Conservation (phyloP, 35 echinoderm and acorn worm genomes). For the Heliocidaris erythrogramma region DNA sequence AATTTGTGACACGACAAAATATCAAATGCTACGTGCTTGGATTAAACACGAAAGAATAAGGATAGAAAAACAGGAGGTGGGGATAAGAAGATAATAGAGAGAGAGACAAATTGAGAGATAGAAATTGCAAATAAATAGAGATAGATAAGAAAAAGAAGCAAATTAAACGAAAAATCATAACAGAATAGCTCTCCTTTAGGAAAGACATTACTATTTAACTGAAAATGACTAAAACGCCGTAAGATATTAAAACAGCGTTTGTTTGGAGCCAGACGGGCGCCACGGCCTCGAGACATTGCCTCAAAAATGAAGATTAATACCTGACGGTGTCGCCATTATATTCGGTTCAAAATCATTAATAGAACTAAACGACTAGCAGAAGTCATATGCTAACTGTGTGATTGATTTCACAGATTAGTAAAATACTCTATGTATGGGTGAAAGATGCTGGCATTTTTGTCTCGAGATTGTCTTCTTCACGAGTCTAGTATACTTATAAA, state of each 20-base stretch:
- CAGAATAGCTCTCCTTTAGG: background rate
- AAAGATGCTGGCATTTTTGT: no score
- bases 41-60: no score
- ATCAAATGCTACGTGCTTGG: no score
- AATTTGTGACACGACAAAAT: no score
- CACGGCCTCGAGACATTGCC: background rate
- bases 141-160: background rate
- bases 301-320: background rate
- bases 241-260: background rate
- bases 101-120: background rate
- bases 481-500: no score
- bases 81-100: no score
- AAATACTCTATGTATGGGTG: background rate
- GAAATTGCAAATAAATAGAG: background rate
- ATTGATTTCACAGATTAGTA: background rate
- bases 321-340: background rate
- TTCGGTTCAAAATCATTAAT: background rate
- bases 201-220: background rate
- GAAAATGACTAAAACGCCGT: background rate
- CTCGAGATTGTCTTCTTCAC: no score
- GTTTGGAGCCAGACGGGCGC: background rate
- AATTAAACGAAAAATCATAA: background rate
- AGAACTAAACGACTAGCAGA: background rate
- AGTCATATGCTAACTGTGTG: background rate
- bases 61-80: no score